These are phyloP conservation scores for Ancistrus triradiatus DNA, from an alignment of 2,113 vertebrate species.

Conservation along the genomic window DNA sequence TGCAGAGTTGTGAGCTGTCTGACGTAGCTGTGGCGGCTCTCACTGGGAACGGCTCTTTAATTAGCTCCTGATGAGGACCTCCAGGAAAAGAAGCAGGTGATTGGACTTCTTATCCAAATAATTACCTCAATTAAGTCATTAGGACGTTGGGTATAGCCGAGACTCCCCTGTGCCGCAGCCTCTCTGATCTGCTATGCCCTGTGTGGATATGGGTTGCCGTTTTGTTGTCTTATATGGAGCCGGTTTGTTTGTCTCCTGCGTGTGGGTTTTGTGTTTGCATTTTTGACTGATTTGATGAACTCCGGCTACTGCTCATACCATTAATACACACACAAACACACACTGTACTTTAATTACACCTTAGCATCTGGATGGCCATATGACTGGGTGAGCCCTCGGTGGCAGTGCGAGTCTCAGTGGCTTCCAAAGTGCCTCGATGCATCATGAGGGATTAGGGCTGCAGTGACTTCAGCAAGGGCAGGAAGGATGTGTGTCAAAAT, in stretches of 20 bases:
- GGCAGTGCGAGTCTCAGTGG: slow-evolving; percentile 34
- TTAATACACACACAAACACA: not conserved
- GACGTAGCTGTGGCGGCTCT: slow-evolving; percentile 52
- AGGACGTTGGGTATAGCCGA: slow-evolving; percentile 55
- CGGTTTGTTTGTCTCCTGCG: not conserved
- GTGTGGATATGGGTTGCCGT: not conserved
- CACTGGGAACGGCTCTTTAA: slow-evolving; percentile 70
- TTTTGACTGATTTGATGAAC: not conserved
- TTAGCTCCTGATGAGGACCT: slow-evolving; percentile 73
- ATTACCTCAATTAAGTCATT: slow-evolving; percentile 76
- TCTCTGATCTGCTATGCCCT: slow-evolving; percentile 32
- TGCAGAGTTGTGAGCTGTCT: slow-evolving; percentile 39
- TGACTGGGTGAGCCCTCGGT: slow-evolving; percentile 40
- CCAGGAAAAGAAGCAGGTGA: slow-evolving; percentile 68
- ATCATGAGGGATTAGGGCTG: slow-evolving; percentile 47
- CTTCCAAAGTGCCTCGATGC: slow-evolving; percentile 43
- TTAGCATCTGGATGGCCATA: slow-evolving; percentile 47
- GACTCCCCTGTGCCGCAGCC: slow-evolving; percentile 60
- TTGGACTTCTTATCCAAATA: slow-evolving; percentile 72
- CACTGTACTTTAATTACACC: slow-evolving; percentile 43
- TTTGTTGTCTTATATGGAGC: too few relatives aligned
- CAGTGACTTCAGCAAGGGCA: too few relatives aligned
- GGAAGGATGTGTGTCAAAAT: too few relatives aligned
- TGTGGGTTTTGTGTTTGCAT: not conserved
- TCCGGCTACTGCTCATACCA: not conserved